phyloP scores from a whole-genome alignment of 2,888 invertebrate genomes.

The Mallateleia sp. region DNA sequence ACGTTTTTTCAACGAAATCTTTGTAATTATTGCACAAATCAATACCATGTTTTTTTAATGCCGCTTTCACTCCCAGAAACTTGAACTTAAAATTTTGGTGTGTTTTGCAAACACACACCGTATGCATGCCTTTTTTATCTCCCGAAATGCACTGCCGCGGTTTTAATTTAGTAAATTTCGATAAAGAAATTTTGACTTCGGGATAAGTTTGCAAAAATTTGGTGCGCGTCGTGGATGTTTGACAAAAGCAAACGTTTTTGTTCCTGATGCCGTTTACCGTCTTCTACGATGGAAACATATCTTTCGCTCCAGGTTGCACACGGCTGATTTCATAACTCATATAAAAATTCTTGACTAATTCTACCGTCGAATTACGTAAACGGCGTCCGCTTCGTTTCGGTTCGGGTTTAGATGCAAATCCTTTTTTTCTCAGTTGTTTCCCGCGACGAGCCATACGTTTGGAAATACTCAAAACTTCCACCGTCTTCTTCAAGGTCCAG shows the following conservation, averaged over 20 bases:
- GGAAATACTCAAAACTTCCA: conserved; percentile 2
- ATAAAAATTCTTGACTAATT: conserved; percentile 27
- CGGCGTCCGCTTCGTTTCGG: not conserved
- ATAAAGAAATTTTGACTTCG: conserved; percentile 24
- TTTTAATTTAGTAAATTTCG: conserved; percentile 43
- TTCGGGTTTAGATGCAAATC: conserved; percentile 1
- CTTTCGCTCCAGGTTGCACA: conserved; percentile 30
- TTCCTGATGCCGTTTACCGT: conserved; percentile 26
- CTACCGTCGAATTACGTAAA: conserved; percentile 9
- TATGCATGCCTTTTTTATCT: conserved; percentile 40
- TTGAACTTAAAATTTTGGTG: conserved; percentile 46
- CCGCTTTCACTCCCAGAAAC: conserved; percentile 7
- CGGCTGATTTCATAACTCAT: conserved; percentile 35
- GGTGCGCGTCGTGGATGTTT: conserved; percentile 5
- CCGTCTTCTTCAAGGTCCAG: not conserved
- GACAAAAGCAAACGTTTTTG: conserved; percentile 26
- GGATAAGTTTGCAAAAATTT: conserved; percentile 36
- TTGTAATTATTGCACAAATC: conserved; percentile 16
- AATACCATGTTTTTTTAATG: not conserved
- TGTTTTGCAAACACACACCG: conserved; percentile 47
- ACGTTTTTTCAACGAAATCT: conserved; percentile 8
- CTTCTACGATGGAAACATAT: conserved; percentile 27
- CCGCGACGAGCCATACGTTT: not conserved
- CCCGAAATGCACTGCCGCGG: conserved; percentile 29
- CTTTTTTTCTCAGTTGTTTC: not conserved